phyloP scores from a whole-genome alignment of 1,140 invertebrate species.

The Diabrotica undecimpunctata region DNA sequence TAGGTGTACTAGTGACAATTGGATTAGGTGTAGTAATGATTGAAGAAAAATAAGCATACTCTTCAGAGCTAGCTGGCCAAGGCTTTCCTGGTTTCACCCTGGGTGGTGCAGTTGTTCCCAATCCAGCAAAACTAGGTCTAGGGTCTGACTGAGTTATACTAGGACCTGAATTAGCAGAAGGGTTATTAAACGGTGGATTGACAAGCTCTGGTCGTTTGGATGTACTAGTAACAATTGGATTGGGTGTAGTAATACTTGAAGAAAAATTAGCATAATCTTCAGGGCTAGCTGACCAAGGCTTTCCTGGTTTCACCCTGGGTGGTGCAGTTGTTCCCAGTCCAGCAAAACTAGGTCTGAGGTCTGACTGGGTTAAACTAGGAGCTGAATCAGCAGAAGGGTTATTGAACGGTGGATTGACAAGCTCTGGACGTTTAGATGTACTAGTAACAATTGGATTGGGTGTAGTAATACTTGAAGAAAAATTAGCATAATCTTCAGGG shows the following conservation, averaged over 20 bases:
- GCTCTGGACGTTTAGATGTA: neutral
- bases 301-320: neutral
- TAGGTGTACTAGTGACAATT: neutral
- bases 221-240: neutral
- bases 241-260: neutral
- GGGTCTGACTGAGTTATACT: no score
- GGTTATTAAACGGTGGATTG: neutral
- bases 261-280: conserved; percentile 4
- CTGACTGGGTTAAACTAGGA: neutral
- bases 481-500: neutral
- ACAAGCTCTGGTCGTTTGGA: no score
- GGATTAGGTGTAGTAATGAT: neutral
- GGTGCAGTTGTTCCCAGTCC: neutral
- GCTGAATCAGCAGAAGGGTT: neutral
- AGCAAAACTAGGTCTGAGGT: neutral
- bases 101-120: neutral
- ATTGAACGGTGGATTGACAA: neutral
- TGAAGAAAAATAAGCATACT: neutral
- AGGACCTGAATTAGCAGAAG: neutral
- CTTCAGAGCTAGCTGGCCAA: conserved; percentile 16
- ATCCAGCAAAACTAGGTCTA: conserved; percentile 14
- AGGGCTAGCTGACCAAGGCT: conserved; percentile 20
- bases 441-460: neutral
- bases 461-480: neutral
- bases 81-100: conserved; percentile 5